Percentiles rank a stretch among this genome's conserved stretches.
Evolutionary conservation across 2,888 invertebrate species (phyloP).

Genomic region (Euzophera pinguis): DNA sequence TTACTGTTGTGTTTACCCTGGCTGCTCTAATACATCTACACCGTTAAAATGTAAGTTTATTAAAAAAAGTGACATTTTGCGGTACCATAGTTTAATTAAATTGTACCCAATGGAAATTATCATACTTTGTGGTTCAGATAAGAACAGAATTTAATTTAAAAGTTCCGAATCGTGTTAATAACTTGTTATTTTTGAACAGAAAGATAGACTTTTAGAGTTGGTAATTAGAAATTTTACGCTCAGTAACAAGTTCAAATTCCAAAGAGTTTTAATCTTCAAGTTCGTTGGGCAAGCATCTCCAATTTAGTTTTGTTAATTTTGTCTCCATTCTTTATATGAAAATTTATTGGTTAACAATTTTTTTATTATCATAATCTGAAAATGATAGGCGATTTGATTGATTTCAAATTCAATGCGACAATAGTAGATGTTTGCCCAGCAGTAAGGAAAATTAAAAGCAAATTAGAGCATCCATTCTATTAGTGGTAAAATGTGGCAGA

Average conservation of each 20-base stretch:
- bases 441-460: too few species aligned
- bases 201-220: slow-evolving; percentile 11
- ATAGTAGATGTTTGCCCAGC: too few species aligned
- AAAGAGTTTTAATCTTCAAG: background rate
- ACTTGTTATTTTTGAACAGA: slow-evolving; percentile 13
- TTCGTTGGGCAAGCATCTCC: background rate
- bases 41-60: slow-evolving; percentile 44
- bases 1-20: slow-evolving; percentile 32
- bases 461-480: too few species aligned
- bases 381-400: too few species aligned
- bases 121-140: slow-evolving; percentile 20
- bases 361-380: too few species aligned
- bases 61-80: slow-evolving; percentile 3
- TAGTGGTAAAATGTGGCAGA: too few species aligned
- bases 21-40: slow-evolving; percentile 22
- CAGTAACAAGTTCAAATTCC: background rate
- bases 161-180: slow-evolving; percentile 20
- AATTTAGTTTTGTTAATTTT: background rate
- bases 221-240: slow-evolving; percentile 6
- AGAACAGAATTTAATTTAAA: slow-evolving; percentile 24
- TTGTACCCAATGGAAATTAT: slow-evolving; percentile 20
- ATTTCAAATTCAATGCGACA: too few species aligned
- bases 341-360: too few species aligned
- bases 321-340: too few species aligned
- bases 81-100: slow-evolving; percentile 20